Conservation (phyloP, 2,888 invertebrate genomes). For the Drosophila merina region DNA sequence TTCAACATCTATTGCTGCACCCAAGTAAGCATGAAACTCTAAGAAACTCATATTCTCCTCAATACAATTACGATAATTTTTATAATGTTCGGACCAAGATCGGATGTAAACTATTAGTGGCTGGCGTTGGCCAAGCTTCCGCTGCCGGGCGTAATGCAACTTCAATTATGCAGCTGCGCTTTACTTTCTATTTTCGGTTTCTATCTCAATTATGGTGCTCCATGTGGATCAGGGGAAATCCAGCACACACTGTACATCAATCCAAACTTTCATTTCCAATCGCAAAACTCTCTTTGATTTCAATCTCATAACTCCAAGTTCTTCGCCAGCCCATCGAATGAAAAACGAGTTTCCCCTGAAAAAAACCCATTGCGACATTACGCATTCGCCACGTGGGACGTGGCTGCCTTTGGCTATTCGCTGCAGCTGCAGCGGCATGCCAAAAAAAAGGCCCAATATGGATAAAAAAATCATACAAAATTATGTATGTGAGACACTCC, state of each 20-base stretch:
- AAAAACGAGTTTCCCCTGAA: constrained; percentile 62
- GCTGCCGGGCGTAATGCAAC: constrained; percentile 41
- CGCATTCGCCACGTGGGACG: constrained; percentile 70
- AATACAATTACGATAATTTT: background rate
- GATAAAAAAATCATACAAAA: constrained; percentile 17
- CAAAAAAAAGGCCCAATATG: constrained; percentile 40
- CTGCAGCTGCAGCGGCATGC: constrained; percentile 55
- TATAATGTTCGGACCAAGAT: background rate
- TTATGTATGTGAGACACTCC: constrained; percentile 62
- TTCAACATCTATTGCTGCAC: too few relatives aligned
- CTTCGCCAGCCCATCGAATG: constrained; percentile 41
- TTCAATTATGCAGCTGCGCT: constrained; percentile 66
- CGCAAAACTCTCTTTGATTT: constrained; percentile 49
- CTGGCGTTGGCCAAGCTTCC: constrained; percentile 42
- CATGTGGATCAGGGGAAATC: constrained; percentile 44
- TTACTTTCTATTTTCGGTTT: constrained; percentile 74
- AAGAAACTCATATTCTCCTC: background rate
- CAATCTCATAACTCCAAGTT: constrained; percentile 43
- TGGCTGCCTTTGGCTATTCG: constrained; percentile 38
- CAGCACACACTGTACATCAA: constrained; percentile 10
- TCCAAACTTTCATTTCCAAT: constrained; percentile 79
- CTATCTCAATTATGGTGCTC: constrained; percentile 56
- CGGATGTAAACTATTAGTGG: constrained; percentile 46
- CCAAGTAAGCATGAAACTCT: too few relatives aligned
- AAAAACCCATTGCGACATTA: constrained; percentile 50